phyloP scores from a whole-genome alignment of 1,140 invertebrate species.

The Sipha flava region DNA sequence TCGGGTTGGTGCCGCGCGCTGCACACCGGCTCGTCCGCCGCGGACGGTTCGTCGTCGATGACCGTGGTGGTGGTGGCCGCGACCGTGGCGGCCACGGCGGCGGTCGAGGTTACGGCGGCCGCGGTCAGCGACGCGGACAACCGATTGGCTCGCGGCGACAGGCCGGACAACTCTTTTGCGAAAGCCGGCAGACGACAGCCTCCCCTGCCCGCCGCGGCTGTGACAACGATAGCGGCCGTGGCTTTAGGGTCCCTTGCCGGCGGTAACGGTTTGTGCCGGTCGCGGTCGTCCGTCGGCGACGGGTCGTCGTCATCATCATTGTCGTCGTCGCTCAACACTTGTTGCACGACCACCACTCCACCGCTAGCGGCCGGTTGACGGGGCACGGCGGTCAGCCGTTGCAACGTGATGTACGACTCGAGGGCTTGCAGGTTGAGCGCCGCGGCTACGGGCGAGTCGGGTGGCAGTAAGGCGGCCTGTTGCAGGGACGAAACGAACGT shows the following conservation, averaged over 20 bases:
- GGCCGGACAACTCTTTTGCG: neutral
- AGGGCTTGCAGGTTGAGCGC: slow-evolving; percentile 71
- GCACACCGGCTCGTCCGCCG: slow-evolving; percentile 42
- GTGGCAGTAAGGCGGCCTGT: slow-evolving; percentile 63
- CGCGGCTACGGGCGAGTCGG: slow-evolving; percentile 65
- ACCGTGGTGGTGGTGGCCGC: neutral
- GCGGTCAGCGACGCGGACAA: neutral
- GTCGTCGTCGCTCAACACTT: neutral
- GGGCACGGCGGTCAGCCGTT: slow-evolving; percentile 53
- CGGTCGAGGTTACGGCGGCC: neutral
- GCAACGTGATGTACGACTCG: slow-evolving; percentile 71
- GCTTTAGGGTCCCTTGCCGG: too few species aligned
- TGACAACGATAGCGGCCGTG: neutral
- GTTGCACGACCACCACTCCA: neutral
- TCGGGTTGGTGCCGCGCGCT: slow-evolving; percentile 42
- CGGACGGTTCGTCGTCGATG: slow-evolving; percentile 43
- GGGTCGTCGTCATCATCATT: neutral
- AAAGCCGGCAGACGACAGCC: neutral
- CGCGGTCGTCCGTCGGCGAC: neutral
- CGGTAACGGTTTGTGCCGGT: too few species aligned
- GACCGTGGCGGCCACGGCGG: slow-evolving; percentile 43
- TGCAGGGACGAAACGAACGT: slow-evolving; percentile 66
- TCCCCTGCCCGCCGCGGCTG: neutral
- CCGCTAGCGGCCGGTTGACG: slow-evolving; percentile 41
- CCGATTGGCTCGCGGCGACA: neutral